Conservation (phyloP, 2,113 vertebrate species). For the Aramus guarauna region DNA sequence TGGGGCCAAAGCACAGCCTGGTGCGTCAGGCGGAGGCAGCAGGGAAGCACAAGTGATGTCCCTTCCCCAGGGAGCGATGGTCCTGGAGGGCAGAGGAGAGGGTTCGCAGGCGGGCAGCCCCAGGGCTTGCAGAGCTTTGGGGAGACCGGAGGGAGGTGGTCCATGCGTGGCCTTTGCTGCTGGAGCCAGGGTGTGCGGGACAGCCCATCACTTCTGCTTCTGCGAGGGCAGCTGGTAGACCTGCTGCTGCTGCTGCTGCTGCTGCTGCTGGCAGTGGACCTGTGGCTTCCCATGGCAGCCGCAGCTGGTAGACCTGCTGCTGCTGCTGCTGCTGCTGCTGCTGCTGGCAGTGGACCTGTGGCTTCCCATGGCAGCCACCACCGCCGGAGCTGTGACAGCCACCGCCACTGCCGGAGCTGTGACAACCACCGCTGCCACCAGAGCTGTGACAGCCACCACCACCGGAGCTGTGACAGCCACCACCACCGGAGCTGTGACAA, state of each 20-base stretch:
- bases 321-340: not conserved
- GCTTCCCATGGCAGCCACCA: not conserved
- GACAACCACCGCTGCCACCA: not conserved
- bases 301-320: not conserved
- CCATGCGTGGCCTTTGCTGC: not conserved
- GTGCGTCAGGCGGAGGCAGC: too few species aligned
- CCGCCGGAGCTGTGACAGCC: not conserved
- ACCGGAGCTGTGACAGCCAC: not conserved
- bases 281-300: not conserved
- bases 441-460: not conserved
- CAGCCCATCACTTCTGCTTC: not conserved
- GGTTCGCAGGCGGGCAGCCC: not conserved
- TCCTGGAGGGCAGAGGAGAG: not conserved
- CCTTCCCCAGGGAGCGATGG: not conserved
- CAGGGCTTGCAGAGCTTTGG: not conserved
- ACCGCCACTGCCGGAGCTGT: not conserved
- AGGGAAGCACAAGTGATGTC: not conserved
- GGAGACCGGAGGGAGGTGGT: not conserved
- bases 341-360: not conserved
- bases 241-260: not conserved
- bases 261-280: not conserved
- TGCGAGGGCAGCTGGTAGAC: not conserved
- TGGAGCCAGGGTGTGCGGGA: rapidly evolving
- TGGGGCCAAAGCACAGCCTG: not conserved
- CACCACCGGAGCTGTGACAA: not conserved